phyloP scores from a whole-genome alignment of 2,888 invertebrate species.

The Clistopyga incitator region DNA sequence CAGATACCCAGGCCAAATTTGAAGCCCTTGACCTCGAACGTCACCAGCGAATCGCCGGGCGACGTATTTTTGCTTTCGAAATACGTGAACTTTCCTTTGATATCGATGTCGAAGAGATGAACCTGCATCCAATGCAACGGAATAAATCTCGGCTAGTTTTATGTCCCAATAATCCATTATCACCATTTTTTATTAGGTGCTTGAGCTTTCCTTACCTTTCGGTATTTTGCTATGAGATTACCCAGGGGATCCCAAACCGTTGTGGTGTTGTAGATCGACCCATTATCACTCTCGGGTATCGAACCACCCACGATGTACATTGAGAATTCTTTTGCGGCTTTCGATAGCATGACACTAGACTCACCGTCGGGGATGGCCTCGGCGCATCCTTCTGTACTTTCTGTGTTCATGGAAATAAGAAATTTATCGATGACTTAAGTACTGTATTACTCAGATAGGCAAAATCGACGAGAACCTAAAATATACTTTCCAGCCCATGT shows the following conservation, averaged over 20 bases:
- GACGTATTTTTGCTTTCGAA: slow-evolving; percentile 95
- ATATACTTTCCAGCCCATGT: too few relatives aligned
- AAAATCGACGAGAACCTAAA: too few relatives aligned
- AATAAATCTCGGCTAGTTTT: slow-evolving; percentile 1
- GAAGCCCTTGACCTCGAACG: slow-evolving; percentile 89
- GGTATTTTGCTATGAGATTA: slow-evolving; percentile 90
- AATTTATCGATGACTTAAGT: background rate
- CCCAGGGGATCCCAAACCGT: slow-evolving; percentile 94
- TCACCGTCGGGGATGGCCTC: slow-evolving; percentile 93
- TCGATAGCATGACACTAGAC: slow-evolving; percentile 89
- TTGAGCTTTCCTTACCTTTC: slow-evolving; percentile 88
- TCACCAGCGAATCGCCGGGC: slow-evolving; percentile 90
- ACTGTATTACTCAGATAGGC: too few relatives aligned
- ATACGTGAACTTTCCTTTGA: slow-evolving; percentile 96
- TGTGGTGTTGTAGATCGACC: slow-evolving; percentile 93
- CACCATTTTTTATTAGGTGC: background rate
- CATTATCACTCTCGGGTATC: slow-evolving; percentile 91
- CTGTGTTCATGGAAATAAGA: slow-evolving; percentile 77
- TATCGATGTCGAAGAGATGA: slow-evolving; percentile 98
- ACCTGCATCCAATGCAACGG: slow-evolving; percentile 84
- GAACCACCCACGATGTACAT: slow-evolving; percentile 96
- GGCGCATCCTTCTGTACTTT: slow-evolving; percentile 93
- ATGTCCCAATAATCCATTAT: slow-evolving; percentile 5
- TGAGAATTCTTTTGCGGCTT: slow-evolving; percentile 90
- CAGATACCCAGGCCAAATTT: slow-evolving; percentile 97